Conservation (phyloP, 2,797 vertebrate genomes). For the Xiphorhynchus erythropygius region DNA sequence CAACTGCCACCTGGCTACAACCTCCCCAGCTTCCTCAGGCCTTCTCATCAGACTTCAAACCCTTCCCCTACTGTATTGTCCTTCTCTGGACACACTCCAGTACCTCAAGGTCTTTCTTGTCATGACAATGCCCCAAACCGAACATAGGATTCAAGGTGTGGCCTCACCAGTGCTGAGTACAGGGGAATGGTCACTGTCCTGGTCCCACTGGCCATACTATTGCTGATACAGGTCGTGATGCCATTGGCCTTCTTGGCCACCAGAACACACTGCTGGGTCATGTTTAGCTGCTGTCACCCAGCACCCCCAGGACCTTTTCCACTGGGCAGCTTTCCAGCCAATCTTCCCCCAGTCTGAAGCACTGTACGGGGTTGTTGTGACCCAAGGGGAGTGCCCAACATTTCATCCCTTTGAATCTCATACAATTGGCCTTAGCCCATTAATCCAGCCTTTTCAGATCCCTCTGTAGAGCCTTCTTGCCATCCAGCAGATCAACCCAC, state of each 20-base stretch:
- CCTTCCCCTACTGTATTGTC: not conserved
- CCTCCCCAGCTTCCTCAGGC: not conserved
- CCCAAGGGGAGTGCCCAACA: no score
- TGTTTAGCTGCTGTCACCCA: not conserved
- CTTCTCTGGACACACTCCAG: not conserved
- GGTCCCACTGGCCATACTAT: not conserved
- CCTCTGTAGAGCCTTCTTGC: not conserved
- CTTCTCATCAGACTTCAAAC: not conserved
- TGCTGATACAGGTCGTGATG: not conserved
- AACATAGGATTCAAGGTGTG: not conserved
- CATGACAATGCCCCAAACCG: not conserved
- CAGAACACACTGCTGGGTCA: not conserved
- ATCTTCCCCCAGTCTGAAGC: no score
- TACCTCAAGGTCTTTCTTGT: not conserved
- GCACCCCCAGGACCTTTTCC: no score
- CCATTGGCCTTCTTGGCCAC: no score
- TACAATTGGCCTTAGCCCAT: rapidly evolving
- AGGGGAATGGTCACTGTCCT: not conserved
- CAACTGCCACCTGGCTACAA: rapidly evolving
- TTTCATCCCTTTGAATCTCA: not conserved
- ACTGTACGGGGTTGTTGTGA: not conserved
- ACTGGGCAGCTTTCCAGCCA: not conserved
- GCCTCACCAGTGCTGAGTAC: not conserved
- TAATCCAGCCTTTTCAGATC: not conserved
- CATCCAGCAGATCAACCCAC: not conserved